Evolutionary conservation across 2,797 vertebrate genomes (phyloP).

Genomic region (Diceros bicornis): DNA sequence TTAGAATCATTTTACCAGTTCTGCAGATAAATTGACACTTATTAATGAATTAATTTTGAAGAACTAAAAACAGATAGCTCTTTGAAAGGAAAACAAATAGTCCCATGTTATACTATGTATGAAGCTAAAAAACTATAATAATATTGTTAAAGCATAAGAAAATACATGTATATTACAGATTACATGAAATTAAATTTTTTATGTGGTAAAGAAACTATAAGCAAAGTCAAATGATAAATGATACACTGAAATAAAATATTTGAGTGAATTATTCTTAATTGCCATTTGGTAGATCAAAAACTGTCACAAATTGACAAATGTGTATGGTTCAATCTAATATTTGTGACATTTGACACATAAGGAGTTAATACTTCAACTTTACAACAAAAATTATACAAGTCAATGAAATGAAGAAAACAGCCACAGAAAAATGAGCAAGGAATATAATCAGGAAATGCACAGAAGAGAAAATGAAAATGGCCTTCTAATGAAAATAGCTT

Average conservation of each 20-base stretch:
- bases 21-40: neutral
- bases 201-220: neutral
- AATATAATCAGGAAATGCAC: constrained; percentile 1
- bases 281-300: neutral
- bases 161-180: neutral
- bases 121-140: neutral
- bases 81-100: neutral
- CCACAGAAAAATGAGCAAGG: neutral
- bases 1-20: neutral
- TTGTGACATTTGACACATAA: neutral
- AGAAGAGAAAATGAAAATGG: constrained; percentile 32
- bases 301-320: neutral
- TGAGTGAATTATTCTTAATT: neutral
- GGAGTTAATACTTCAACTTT: neutral
- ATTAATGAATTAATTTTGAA: constrained; percentile 28
- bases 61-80: neutral
- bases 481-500: neutral
- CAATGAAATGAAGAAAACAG: constrained; percentile 13
- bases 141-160: neutral
- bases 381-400: neutral
- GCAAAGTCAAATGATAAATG: neutral
- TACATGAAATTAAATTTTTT: neutral
- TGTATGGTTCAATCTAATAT: neutral
- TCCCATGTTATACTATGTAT: neutral
- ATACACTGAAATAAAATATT: neutral